Conservation (phyloP, 2,888 invertebrate genomes). For the Hybos culiciformis region DNA sequence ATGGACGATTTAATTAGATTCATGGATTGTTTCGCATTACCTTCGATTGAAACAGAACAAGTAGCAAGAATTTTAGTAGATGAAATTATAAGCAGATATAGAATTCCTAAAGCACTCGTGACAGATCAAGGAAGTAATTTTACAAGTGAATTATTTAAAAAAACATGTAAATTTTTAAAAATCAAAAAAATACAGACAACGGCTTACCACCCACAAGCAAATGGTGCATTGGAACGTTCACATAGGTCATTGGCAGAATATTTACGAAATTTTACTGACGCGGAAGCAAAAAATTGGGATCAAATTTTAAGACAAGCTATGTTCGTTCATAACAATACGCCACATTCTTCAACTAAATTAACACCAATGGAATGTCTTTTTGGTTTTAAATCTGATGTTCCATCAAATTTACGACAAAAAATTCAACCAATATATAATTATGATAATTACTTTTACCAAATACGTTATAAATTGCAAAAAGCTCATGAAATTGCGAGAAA, state of each 20-base stretch:
- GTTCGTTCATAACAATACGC: no score
- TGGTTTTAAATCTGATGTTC: background rate
- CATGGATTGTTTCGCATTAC: background rate
- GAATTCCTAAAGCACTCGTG: background rate
- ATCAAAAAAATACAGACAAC: background rate
- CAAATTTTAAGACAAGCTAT: no score
- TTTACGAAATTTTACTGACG: background rate
- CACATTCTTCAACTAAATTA: no score
- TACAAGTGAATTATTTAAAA: background rate
- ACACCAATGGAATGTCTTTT: no score
- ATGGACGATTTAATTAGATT: slow-evolving; percentile 1
- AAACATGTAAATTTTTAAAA: background rate
- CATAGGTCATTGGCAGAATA: background rate
- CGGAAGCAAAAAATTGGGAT: no score
- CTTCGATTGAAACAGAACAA: no score
- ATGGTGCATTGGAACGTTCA: slow-evolving; percentile 1
- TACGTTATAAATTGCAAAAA: no score
- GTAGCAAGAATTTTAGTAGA: background rate
- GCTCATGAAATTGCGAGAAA: no score
- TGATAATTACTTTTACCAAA: no score
- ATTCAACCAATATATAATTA: background rate
- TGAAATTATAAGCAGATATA: background rate
- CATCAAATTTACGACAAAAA: background rate
- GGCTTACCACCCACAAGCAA: background rate
- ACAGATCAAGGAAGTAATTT: background rate